These are phyloP conservation scores for Philereme transversata DNA, from an alignment of 2,888 invertebrate genomes.

Conservation along the genomic window DNA sequence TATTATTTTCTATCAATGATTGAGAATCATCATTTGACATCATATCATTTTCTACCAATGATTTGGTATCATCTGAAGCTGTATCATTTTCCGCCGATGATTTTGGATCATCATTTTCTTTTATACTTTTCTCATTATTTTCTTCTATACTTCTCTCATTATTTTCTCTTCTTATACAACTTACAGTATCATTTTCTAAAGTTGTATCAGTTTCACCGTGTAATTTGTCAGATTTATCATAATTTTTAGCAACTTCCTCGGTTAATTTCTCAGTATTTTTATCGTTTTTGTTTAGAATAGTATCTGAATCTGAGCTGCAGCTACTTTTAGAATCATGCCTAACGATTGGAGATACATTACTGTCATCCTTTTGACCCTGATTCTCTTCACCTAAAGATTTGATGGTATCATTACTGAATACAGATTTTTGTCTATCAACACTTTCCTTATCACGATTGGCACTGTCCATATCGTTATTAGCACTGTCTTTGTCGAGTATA, in stretches of 20 bases:
- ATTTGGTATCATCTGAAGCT: background rate
- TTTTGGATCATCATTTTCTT: constrained; percentile 3
- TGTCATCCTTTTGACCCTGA: background rate
- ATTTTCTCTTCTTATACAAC: background rate
- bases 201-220: background rate
- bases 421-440: background rate
- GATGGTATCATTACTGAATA: background rate
- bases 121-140: background rate
- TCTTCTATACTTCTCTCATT: background rate
- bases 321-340: constrained; percentile 1
- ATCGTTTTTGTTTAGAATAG: constrained; percentile 1
- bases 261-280: background rate
- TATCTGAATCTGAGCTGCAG: constrained; percentile 12
- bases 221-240: background rate
- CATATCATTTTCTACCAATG: background rate
- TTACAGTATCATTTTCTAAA: background rate
- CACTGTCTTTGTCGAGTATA: constrained; percentile 19
- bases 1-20: background rate
- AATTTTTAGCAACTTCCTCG: constrained; percentile 1
- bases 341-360: background rate
- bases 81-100: background rate
- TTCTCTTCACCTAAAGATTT: background rate
- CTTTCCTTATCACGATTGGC: background rate
- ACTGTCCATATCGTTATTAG: background rate
- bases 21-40: background rate